Conservation (phyloP, 2,888 invertebrate species). For the Carterocephalus palaemon region DNA sequence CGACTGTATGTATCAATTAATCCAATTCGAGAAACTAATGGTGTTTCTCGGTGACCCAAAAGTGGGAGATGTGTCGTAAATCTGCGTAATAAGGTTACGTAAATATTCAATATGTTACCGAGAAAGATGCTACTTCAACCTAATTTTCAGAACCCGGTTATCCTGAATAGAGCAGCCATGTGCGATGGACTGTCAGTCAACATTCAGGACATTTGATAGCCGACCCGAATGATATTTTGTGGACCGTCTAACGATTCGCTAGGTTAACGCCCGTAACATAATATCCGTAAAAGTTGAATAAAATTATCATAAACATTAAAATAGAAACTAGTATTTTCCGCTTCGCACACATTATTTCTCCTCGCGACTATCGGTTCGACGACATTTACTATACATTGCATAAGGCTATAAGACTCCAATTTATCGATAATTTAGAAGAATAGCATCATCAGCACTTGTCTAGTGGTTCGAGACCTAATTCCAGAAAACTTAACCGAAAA, state of each 20-base stretch:
- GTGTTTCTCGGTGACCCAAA: conserved; percentile 25
- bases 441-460: too few species aligned
- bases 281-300: too few species aligned
- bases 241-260: neutral
- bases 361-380: too few species aligned
- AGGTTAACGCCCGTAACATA: neutral
- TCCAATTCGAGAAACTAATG: conserved; percentile 9
- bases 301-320: too few species aligned
- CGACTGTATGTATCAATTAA: conserved; percentile 13
- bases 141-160: conserved; percentile 63
- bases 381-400: too few species aligned
- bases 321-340: too few species aligned
- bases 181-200: conserved; percentile 31
- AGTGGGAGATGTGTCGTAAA: conserved; percentile 33
- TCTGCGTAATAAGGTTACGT: conserved; percentile 43
- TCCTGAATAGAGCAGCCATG: conserved; percentile 37
- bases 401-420: too few species aligned
- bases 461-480: too few species aligned
- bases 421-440: too few species aligned
- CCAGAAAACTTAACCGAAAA: too few species aligned
- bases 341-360: too few species aligned
- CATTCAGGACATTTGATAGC: conserved; percentile 25
- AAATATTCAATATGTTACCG: conserved; percentile 49
- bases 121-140: conserved; percentile 48
- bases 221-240: conserved; percentile 12